Conservation (phyloP, 2,113 vertebrate genomes). For the Tonatia bakeri region DNA sequence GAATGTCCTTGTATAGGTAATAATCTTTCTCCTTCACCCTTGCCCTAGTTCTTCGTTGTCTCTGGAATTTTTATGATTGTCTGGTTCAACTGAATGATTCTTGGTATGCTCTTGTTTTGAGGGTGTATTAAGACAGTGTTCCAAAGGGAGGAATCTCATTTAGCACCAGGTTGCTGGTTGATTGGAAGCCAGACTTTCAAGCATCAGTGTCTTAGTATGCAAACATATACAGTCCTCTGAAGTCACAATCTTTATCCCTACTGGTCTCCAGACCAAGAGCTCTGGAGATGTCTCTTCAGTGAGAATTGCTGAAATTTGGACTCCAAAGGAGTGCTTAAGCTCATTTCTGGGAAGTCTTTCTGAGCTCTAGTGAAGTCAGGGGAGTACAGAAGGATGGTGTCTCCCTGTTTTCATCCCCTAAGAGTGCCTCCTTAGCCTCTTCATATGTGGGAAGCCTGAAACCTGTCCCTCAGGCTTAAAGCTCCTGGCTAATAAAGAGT, state of each 20-base stretch:
- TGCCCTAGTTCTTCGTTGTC: neutral
- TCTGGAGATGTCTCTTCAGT: neutral
- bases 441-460: neutral
- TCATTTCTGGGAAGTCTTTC: neutral
- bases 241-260: neutral
- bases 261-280: neutral
- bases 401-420: neutral
- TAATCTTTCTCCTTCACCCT: neutral
- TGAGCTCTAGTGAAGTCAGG: neutral
- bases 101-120: neutral
- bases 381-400: neutral
- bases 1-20: neutral
- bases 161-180: neutral
- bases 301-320: neutral
- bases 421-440: neutral
- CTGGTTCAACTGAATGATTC: neutral
- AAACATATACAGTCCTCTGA: neutral
- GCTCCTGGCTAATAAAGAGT: neutral
- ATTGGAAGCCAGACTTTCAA: neutral
- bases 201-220: neutral
- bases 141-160: neutral
- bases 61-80: neutral
- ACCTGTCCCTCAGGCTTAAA: neutral
- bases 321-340: neutral
- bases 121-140: neutral